These are phyloP conservation scores for Pogoniulus pusillus DNA, from an alignment of 2,797 vertebrate species.

Conservation along the genomic window DNA sequence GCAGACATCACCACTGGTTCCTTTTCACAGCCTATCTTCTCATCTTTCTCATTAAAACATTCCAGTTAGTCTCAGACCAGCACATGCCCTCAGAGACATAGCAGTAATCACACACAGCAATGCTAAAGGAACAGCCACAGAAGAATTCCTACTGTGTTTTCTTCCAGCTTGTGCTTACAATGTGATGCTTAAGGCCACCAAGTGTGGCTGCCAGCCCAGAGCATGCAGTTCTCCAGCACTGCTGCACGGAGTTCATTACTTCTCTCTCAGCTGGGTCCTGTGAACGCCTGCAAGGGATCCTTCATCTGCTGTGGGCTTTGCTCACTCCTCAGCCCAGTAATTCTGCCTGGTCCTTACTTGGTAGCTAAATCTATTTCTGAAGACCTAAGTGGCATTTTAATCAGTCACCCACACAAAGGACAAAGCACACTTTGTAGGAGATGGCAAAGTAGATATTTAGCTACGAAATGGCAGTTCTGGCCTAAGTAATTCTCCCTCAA, in stretches of 20 bases:
- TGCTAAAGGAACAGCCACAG: neutral
- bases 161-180: neutral
- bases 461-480: neutral
- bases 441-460: too few relatives aligned
- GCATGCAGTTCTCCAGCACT: rapidly evolving
- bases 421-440: neutral
- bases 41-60: too few relatives aligned
- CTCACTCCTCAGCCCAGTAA: neutral
- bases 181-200: neutral
- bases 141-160: neutral
- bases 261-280: rapidly evolving
- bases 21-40: too few relatives aligned
- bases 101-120: neutral
- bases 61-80: too few relatives aligned
- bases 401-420: neutral
- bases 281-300: neutral
- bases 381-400: rapidly evolving
- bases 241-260: neutral
- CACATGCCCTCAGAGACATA: neutral
- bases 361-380: neutral
- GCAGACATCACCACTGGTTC: too few relatives aligned
- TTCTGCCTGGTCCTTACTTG: neutral
- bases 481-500: neutral
- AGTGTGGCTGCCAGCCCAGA: neutral
- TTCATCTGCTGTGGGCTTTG: neutral